A percentile compares a stretch with the other conserved stretches of the same genome.
Conservation (phyloP, 2,888 invertebrate genomes). For the Amphimallon solstitiale region DNA sequence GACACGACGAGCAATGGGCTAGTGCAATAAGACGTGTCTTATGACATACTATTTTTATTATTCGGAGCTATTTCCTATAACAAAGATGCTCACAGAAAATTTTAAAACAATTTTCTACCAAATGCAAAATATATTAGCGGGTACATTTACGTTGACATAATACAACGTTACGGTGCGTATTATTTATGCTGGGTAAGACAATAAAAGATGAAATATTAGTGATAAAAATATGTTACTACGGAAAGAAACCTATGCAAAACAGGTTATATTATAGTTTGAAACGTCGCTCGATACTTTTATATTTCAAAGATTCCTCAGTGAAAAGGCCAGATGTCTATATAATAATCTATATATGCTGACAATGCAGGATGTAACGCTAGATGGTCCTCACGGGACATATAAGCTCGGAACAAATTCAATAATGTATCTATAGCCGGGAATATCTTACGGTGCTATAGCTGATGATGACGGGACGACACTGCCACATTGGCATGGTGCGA, state of each 20-base stretch:
- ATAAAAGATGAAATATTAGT: conserved; percentile 40
- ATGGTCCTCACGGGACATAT: conserved; percentile 62
- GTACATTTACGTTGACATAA: conserved; percentile 17
- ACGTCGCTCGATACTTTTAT: conserved; percentile 32
- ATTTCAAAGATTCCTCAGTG: conserved; percentile 57
- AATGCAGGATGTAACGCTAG: conserved; percentile 62
- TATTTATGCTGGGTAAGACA: conserved; percentile 29
- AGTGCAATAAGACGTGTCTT: no score
- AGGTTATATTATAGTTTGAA: conserved; percentile 41
- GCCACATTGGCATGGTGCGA: conserved; percentile 36
- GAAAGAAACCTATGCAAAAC: conserved; percentile 41
- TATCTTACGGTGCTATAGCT: conserved; percentile 43
- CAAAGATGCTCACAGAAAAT: background rate
- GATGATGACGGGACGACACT: conserved; percentile 39
- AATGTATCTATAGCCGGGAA: conserved; percentile 60
- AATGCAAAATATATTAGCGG: conserved; percentile 22
- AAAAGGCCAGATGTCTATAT: conserved; percentile 65
- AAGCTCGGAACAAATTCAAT: conserved; percentile 64
- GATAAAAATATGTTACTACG: conserved; percentile 39
- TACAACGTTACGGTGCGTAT: conserved; percentile 17
- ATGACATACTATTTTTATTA: no score
- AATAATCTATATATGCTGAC: conserved; percentile 67
- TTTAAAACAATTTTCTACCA: conserved; percentile 14
- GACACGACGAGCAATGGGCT: no score
- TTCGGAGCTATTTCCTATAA: no score